These are phyloP conservation scores for Diglossa cyanea DNA, from an alignment of 2,797 vertebrate genomes.

Conservation along the genomic window DNA sequence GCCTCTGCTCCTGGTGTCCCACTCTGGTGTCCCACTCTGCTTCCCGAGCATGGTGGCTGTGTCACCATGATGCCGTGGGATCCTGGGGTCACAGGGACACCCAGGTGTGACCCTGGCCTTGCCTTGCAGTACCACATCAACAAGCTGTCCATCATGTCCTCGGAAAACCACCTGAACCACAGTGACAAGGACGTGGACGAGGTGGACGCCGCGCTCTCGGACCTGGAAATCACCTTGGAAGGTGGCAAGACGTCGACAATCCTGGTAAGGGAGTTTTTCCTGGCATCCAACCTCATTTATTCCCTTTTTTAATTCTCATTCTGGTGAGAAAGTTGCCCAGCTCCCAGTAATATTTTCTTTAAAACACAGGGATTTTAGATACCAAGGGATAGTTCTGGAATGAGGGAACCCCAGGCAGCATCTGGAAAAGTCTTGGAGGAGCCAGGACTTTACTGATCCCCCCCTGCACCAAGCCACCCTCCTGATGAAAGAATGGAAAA, in stretches of 20 bases:
- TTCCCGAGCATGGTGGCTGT: rapidly evolving
- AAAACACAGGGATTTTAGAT: not conserved
- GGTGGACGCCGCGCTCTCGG: slow-evolving; percentile 95
- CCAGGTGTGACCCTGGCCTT: not conserved
- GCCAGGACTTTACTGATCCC: not conserved
- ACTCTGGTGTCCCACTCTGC: rapidly evolving
- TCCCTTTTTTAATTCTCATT: not conserved
- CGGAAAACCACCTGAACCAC: slow-evolving; percentile 98
- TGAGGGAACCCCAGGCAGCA: rapidly evolving
- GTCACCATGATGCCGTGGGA: rapidly evolving
- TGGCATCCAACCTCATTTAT: not conserved
- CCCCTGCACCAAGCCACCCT: not conserved
- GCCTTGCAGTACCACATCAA: slow-evolving; percentile 96
- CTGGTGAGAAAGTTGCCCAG: not conserved
- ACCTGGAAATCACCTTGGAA: slow-evolving; percentile 97
- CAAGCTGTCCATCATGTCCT: slow-evolving; percentile 98
- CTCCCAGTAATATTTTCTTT: not conserved
- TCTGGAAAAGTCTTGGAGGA: not conserved
- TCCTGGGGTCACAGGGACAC: rapidly evolving
- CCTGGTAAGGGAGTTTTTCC: slow-evolving; percentile 78
- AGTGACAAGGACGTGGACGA: slow-evolving; percentile 99
- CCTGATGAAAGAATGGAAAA: not conserved
- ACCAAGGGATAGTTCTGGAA: not conserved
- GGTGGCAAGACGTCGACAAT: slow-evolving; percentile 95
- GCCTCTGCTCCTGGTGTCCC: not conserved